Evolutionary conservation across 2,888 invertebrate genomes (phyloP), one percentile per base, ranked within the genome.

Genomic region (Nesidiocoris tenuis): DNA sequence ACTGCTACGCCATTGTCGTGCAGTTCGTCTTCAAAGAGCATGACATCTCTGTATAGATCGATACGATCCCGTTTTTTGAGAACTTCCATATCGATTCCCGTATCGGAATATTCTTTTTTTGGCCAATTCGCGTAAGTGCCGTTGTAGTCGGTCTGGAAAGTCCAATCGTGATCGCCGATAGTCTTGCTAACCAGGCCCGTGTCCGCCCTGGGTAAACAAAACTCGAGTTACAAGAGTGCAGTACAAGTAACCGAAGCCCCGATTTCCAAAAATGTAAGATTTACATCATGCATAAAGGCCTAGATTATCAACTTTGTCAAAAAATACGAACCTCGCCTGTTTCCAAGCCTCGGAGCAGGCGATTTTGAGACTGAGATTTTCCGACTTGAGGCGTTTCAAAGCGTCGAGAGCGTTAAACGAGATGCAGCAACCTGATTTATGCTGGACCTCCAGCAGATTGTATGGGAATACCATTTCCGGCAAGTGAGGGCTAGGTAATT

Each of bases 401-500:
- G 98, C 97, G 85, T 97, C 96, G 77, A 98, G 86, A 0, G 97
- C 92, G 83, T 91, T 92, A 82, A 99, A 98, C 81, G 90, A 88
- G 79, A 99, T 87, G 9, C 83, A 82, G 57, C 90, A 88, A 76
- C 93, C 92, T 82, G 86, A 86, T 74, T 84, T 85, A 83, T 96
- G 94, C 63, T 85, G 84, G 57, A 99, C 82, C 24, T 85, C 85
- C 55, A 99, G 85, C 77, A 88, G 84, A 83, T 99, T 99, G 81
- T 94, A 92, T 19, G 96, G 94, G 86, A 98, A 99, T 21, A 98
- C 94, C 98, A 99, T 99, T 82, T 99, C 99, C 2, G 99, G 99
- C 81, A 96, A 87, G 83, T 96, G 95, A n/a, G 96, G 95, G 80
- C 98, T 86, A 76, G 88, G 86, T 76, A 96, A 84, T 56, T 90